Conservation (phyloP, 1,140 invertebrate genomes). For the Drosophila insularis region DNA sequence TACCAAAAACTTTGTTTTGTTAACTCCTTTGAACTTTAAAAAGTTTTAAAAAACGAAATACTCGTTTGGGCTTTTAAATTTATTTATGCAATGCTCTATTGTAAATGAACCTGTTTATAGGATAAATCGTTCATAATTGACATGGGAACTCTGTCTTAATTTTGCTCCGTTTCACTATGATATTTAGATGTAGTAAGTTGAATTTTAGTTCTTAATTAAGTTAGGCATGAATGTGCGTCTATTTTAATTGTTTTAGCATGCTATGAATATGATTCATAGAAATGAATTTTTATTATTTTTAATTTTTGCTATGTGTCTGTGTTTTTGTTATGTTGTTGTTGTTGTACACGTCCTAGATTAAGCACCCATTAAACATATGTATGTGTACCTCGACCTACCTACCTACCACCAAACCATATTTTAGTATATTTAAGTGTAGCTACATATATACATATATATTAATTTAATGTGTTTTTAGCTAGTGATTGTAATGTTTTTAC, state of each 20-base stretch:
- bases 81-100: too few species aligned
- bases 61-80: too few species aligned
- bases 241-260: slow-evolving; percentile 39
- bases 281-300: neutral
- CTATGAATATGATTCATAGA: neutral
- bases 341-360: slow-evolving; percentile 57
- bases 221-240: slow-evolving; percentile 64
- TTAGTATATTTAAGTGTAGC: slow-evolving; percentile 13
- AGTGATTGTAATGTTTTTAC: slow-evolving; percentile 22
- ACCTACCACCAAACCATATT: neutral
- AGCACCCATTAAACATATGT: slow-evolving; percentile 46
- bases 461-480: slow-evolving; percentile 39
- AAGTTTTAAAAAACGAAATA: too few species aligned
- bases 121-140: slow-evolving; percentile 6
- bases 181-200: slow-evolving; percentile 19
- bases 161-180: slow-evolving; percentile 49
- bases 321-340: slow-evolving; percentile 23
- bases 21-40: too few species aligned
- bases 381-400: neutral
- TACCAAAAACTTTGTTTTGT: too few species aligned
- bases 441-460: slow-evolving; percentile 25
- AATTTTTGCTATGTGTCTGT: slow-evolving; percentile 45
- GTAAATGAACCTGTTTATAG: neutral
- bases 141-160: slow-evolving; percentile 66
- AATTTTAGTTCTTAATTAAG: slow-evolving; percentile 39